A percentile compares a stretch with the other conserved stretches of the same genome.
These are phyloP conservation scores for Calyptomena viridis DNA, from an alignment of 2,113 vertebrate genomes.

Conservation along the genomic window DNA sequence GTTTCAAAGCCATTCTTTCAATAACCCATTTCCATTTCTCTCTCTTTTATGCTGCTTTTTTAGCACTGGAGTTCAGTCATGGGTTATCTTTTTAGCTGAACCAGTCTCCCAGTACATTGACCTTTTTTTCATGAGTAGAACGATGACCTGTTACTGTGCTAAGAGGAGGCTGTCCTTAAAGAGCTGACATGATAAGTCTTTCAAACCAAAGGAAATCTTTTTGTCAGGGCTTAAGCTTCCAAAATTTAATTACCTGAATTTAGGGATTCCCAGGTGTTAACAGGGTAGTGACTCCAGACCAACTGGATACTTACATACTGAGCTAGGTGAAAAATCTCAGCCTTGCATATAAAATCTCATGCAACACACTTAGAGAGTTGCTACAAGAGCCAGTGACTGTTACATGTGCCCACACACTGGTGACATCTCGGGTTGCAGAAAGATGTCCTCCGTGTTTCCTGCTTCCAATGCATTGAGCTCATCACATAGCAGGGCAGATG, in stretches of 20 bases:
- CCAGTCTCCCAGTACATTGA: neutral
- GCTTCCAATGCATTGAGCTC: slow-evolving; percentile 56
- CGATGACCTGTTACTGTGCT: neutral
- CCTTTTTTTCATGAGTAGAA: neutral
- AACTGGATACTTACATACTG: neutral
- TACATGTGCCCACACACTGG: neutral
- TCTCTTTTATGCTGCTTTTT: neutral
- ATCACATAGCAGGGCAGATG: slow-evolving; percentile 47
- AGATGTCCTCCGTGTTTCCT: slow-evolving; percentile 23
- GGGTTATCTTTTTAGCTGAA: neutral
- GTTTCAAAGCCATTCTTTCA: neutral
- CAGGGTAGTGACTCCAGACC: neutral
- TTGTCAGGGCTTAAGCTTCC: neutral
- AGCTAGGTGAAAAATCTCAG: neutral
- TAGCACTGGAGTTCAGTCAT: neutral
- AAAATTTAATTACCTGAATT: neutral
- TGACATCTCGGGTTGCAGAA: neutral
- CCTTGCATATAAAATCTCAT: neutral
- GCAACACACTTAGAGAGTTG: neutral
- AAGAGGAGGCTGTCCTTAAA: neutral
- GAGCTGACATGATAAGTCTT: neutral
- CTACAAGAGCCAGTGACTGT: neutral
- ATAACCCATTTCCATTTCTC: neutral
- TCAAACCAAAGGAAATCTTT: neutral
- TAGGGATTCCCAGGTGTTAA: neutral